Conservation (phyloP, 1,140 invertebrate species). For the Stegodyphus dumicola region DNA sequence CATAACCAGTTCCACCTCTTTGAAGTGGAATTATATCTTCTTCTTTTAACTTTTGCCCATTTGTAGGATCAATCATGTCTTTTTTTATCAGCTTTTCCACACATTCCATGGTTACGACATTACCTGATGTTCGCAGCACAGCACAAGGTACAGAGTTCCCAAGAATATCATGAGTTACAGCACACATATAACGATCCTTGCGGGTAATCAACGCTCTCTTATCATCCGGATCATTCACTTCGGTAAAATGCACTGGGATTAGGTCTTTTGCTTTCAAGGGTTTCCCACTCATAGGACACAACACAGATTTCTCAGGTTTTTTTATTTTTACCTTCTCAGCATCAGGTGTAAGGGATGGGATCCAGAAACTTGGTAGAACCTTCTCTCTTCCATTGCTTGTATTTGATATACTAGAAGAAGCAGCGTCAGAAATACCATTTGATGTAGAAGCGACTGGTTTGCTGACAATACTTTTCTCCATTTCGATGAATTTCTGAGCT, state of each 20-base stretch:
- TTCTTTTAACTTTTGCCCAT: constrained; percentile 86
- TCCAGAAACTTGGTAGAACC: constrained; percentile 95
- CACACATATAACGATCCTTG: constrained; percentile 92
- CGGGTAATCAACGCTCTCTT: constrained; percentile 72
- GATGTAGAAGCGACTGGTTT: constrained; percentile 66
- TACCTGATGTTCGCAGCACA: constrained; percentile 90
- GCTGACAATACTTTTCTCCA: constrained; percentile 73
- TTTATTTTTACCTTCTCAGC: constrained; percentile 78
- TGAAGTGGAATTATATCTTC: constrained; percentile 93
- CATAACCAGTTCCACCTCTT: constrained; percentile 95
- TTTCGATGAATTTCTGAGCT: constrained; percentile 81
- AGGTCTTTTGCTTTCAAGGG: constrained; percentile 93
- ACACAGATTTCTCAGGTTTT: constrained; percentile 91
- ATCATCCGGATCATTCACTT: constrained; percentile 79
- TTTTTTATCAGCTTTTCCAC: constrained; percentile 96
- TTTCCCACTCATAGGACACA: constrained; percentile 92
- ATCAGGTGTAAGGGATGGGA: constrained; percentile 92
- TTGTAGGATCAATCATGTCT: constrained; percentile 96
- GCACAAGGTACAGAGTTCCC: constrained; percentile 94
- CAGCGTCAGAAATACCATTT: not conserved
- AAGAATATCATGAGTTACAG: constrained; percentile 95
- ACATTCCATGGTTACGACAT: constrained; percentile 96
- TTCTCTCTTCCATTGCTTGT: constrained; percentile 79
- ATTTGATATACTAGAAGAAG: constrained; percentile 74
- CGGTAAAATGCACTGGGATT: constrained; percentile 92